A percentile compares a stretch with the other conserved stretches of the same genome.
phyloP scores from a whole-genome alignment of 2,888 invertebrate species.

The Proisotoma minuta region DNA sequence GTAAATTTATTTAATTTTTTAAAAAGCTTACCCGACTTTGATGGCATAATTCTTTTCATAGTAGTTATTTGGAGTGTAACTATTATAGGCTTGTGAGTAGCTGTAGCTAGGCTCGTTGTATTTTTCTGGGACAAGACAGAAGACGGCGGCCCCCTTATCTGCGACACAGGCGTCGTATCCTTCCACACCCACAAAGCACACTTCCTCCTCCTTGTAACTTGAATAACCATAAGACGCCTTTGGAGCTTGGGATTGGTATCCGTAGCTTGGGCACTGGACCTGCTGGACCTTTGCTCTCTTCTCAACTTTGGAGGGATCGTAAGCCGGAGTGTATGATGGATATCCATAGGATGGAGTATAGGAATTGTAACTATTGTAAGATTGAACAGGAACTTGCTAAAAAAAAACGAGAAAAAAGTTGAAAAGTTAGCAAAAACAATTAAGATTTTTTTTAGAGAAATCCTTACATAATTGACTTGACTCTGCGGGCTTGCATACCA shows the following conservation, averaged over 20 bases:
- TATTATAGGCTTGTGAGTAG: background rate
- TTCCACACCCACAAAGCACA: slow-evolving; percentile 41
- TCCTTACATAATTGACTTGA: slow-evolving; percentile 35
- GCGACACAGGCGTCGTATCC: slow-evolving; percentile 45
- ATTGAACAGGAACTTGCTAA: background rate
- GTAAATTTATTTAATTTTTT: background rate
- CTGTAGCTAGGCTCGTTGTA: slow-evolving; percentile 24
- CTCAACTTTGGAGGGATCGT: slow-evolving; percentile 35
- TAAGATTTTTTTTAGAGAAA: background rate
- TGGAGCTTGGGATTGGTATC: slow-evolving; percentile 12
- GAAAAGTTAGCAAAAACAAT: background rate
- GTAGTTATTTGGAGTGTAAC: background rate
- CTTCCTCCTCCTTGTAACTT: slow-evolving; percentile 29
- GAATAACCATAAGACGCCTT: slow-evolving; percentile 23
- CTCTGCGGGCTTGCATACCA: slow-evolving; percentile 40
- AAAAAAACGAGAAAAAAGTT: background rate
- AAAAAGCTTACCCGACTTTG: slow-evolving; percentile 18
- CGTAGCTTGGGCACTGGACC: slow-evolving; percentile 31
- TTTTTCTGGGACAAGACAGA: slow-evolving; percentile 35
- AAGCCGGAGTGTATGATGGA: slow-evolving; percentile 24
- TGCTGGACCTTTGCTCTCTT: slow-evolving; percentile 39
- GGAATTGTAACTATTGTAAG: too few species aligned
- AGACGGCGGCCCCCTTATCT: slow-evolving; percentile 40
- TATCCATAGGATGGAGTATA: slow-evolving; percentile 6
- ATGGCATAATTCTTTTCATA: slow-evolving; percentile 26